Percentiles rank a stretch among this genome's conserved stretches.
Conservation (phyloP, 2,888 invertebrate genomes). For the Germaria angustata region DNA sequence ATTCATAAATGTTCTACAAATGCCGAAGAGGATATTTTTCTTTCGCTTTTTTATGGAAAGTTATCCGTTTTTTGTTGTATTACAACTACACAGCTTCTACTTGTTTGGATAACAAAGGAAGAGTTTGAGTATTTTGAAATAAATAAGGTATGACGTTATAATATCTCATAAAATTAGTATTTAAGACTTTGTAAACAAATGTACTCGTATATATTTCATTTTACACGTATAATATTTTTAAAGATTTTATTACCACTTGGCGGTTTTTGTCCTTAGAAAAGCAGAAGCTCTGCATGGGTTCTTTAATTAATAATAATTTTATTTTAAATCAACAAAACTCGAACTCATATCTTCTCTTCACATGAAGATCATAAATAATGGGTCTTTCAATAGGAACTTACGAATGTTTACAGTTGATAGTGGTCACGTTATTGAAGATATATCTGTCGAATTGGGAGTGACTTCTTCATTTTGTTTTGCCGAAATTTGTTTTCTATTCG, state of each 20-base stretch:
- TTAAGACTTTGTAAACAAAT: constrained; percentile 17
- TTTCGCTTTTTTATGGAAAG: neutral
- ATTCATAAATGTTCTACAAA: constrained; percentile 54
- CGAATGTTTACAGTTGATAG: no score
- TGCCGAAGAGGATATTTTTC: constrained; percentile 37
- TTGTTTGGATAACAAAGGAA: neutral
- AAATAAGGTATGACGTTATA: constrained; percentile 12
- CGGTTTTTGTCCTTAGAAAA: constrained; percentile 2
- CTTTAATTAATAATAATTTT: no score
- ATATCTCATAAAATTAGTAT: constrained; percentile 45
- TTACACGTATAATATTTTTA: constrained; percentile 6
- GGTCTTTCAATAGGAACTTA: no score
- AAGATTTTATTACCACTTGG: constrained; percentile 27
- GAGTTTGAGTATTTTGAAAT: neutral
- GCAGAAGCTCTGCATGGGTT: neutral
- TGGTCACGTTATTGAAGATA: no score
- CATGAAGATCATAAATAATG: no score
- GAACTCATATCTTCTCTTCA: no score
- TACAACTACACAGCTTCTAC: neutral
- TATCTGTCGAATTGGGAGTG: no score
- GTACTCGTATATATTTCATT: constrained; percentile 5
- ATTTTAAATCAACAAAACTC: no score
- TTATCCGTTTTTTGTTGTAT: neutral
- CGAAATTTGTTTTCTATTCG: no score
- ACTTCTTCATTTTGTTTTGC: no score